Percentiles rank a stretch among this genome's conserved stretches.
phyloP scores from a whole-genome alignment of 2,797 vertebrate genomes.

The Helicolenus hilgendorfi region DNA sequence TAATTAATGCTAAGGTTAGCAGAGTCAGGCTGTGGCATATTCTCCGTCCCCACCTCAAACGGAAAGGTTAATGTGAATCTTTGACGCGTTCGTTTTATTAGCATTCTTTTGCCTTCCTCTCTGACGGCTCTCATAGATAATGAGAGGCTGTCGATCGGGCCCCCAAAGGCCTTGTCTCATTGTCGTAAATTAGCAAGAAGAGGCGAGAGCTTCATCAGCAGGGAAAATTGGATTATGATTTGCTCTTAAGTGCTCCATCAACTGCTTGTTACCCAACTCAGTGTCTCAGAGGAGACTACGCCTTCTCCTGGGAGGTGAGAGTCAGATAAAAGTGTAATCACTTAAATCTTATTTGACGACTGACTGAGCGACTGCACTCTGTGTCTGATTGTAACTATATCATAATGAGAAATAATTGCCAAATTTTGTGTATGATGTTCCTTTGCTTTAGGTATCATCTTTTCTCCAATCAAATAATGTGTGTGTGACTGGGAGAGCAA shows the following conservation, averaged over 20 bases:
- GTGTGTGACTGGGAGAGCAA: background rate
- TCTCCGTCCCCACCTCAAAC: background rate
- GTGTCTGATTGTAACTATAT: background rate
- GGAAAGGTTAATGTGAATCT: slow-evolving; percentile 80
- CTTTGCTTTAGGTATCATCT: background rate
- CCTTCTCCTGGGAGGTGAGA: slow-evolving; percentile 24
- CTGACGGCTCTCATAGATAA: slow-evolving; percentile 54
- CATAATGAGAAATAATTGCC: background rate
- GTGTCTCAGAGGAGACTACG: slow-evolving; percentile 21
- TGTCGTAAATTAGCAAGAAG: slow-evolving; percentile 70
- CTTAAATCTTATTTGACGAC: slow-evolving; percentile 28
- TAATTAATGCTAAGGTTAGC: slow-evolving; percentile 64
- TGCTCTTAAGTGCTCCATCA: slow-evolving; percentile 80
- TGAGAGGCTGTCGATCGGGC: slow-evolving; percentile 50
- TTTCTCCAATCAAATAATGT: background rate
- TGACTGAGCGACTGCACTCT: slow-evolving; percentile 1
- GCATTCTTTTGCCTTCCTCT: slow-evolving; percentile 32
- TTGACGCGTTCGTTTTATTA: slow-evolving; percentile 64
- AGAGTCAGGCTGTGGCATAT: slow-evolving; percentile 49
- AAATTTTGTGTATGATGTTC: background rate
- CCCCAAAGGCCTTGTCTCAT: slow-evolving; percentile 67
- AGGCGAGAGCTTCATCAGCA: slow-evolving; percentile 72
- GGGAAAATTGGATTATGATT: slow-evolving; percentile 86
- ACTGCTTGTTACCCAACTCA: slow-evolving; percentile 74
- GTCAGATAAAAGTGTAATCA: slow-evolving; percentile 40